These are phyloP conservation scores for Phylloscopus trochiloides DNA, from an alignment of 2,113 vertebrate species.

Conservation along the genomic window DNA sequence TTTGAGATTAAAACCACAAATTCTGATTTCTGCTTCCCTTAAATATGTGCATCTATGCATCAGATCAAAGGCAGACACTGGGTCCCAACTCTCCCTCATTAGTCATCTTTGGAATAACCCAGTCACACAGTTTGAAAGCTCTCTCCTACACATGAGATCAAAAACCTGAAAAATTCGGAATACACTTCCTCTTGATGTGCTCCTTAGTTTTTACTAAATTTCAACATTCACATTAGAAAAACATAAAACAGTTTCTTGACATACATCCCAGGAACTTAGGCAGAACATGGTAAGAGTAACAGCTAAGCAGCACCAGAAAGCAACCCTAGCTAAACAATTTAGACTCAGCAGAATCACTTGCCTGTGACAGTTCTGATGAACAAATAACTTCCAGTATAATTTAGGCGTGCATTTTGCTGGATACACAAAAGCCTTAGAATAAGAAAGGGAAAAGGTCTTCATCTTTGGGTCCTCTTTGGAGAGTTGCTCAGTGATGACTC, in stretches of 20 bases:
- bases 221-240: neutral
- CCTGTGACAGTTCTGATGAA: neutral
- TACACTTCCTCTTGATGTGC: fast-evolving
- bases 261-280: neutral
- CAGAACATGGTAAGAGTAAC: neutral
- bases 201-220: neutral
- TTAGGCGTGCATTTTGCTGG: neutral
- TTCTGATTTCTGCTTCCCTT: neutral
- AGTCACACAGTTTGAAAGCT: neutral
- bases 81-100: neutral
- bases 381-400: neutral
- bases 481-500: slow-evolving; percentile 20
- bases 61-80: neutral
- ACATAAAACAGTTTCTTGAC: neutral
- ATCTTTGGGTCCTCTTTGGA: neutral
- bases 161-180: neutral
- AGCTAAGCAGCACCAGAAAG: neutral
- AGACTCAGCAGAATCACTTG: neutral
- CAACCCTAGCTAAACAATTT: neutral
- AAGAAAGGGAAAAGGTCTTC: neutral
- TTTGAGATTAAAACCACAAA: neutral
- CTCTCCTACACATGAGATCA: neutral
- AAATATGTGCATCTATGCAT: neutral
- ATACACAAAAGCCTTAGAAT: neutral
- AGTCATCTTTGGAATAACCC: neutral